Evolutionary conservation across 2,797 vertebrate species (phyloP).

Genomic region (Bucorvus abyssinicus): DNA sequence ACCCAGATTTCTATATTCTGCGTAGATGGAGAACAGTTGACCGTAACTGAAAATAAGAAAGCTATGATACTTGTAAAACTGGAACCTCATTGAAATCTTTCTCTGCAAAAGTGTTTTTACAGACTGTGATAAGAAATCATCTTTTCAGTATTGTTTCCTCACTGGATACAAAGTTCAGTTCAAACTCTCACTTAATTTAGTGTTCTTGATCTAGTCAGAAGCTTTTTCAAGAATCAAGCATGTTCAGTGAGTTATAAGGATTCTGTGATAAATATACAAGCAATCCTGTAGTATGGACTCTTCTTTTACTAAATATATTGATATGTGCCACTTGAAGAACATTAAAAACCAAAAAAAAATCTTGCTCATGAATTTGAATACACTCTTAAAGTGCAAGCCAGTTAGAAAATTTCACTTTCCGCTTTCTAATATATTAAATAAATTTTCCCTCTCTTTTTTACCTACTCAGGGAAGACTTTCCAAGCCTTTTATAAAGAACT

Average conservation of each 20-base stretch:
- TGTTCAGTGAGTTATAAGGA: background rate
- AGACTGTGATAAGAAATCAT: background rate
- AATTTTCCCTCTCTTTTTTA: fast-evolving
- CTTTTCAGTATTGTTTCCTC: background rate
- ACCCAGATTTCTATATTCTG: background rate
- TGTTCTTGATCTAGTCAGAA: background rate
- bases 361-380: background rate
- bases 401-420: background rate
- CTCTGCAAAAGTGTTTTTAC: background rate
- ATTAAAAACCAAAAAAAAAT: background rate
- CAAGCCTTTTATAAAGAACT: background rate
- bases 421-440: background rate
- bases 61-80: background rate
- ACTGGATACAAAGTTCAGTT: background rate
- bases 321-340: background rate
- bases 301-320: background rate
- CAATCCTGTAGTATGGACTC: background rate
- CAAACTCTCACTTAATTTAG: background rate
- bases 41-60: background rate
- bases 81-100: background rate
- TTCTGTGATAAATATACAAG: background rate
- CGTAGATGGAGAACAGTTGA: background rate
- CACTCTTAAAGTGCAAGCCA: background rate
- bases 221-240: background rate
- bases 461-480: background rate